phyloP scores from a whole-genome alignment of 2,113 vertebrate genomes.

The Pao palembangensis region DNA sequence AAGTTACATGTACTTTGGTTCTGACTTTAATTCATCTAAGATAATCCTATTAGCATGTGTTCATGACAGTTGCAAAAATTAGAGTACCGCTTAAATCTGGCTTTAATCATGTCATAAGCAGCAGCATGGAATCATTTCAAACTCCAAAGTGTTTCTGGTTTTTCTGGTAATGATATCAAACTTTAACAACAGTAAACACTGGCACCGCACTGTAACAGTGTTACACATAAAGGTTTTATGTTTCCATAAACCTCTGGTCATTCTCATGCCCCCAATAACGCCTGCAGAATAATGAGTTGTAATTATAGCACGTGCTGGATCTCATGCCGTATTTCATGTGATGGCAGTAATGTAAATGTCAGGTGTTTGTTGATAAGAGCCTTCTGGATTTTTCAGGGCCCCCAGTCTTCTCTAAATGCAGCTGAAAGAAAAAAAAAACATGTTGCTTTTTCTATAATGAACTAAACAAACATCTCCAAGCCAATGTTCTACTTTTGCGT shows the following conservation, averaged over 20 bases:
- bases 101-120: conserved; percentile 9
- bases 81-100: conserved; percentile 9
- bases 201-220: too few species aligned
- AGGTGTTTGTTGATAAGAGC: too few species aligned
- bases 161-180: too few species aligned
- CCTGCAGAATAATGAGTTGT: too few species aligned
- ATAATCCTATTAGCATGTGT: conserved; percentile 23
- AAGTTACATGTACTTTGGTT: conserved; percentile 16
- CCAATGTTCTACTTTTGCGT: conserved; percentile 52
- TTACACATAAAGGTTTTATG: too few species aligned
- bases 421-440: conserved; percentile 16
- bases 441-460: conserved; percentile 47
- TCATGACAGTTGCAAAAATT: conserved; percentile 19
- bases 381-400: too few species aligned
- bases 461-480: conserved; percentile 62
- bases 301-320: too few species aligned
- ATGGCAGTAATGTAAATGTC: too few species aligned
- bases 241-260: too few species aligned
- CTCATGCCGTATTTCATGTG: too few species aligned
- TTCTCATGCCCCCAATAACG: too few species aligned
- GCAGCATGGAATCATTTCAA: neutral
- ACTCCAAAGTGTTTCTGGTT: conserved; percentile 2
- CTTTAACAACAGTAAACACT: too few species aligned
- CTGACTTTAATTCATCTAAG: conserved; percentile 16
- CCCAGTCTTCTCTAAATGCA: neutral